These are phyloP conservation scores for Tachina grossa DNA, from an alignment of 2,888 invertebrate genomes.

Conservation along the genomic window DNA sequence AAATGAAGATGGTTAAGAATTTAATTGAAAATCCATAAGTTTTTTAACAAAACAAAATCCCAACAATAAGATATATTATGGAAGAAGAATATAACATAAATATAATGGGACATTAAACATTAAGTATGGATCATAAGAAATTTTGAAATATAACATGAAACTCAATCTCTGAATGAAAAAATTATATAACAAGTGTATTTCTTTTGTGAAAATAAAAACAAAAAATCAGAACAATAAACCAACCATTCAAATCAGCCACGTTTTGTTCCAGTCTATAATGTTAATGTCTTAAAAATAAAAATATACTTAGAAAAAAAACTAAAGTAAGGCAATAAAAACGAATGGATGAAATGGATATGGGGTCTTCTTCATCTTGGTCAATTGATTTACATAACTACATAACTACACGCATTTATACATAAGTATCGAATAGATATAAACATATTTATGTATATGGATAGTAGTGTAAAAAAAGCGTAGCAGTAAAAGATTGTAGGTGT, in stretches of 20 bases:
- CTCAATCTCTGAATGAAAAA: background rate
- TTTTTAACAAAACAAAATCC: too few species aligned
- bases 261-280: constrained; percentile 18
- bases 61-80: too few species aligned
- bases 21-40: constrained; percentile 33
- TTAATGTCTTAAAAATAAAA: constrained; percentile 1
- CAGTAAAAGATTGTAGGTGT: constrained; percentile 60
- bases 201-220: constrained; percentile 21
- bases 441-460: background rate
- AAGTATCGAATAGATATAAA: background rate
- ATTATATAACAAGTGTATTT: constrained; percentile 58
- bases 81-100: constrained; percentile 35
- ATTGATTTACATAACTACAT: background rate
- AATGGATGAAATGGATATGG: constrained; percentile 65
- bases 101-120: constrained; percentile 35
- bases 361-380: constrained; percentile 34
- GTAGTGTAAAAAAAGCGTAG: too few species aligned
- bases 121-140: constrained; percentile 53
- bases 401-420: background rate
- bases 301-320: constrained; percentile 9
- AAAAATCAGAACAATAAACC: constrained; percentile 44
- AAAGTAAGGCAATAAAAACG: constrained; percentile 25
- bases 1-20: constrained; percentile 35
- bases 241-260: constrained; percentile 52
- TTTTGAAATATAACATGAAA: constrained; percentile 21